Base-by-base conservation (phyloP, 2,113 vertebrate genomes). In the Miniopterus natalensis region DNA sequence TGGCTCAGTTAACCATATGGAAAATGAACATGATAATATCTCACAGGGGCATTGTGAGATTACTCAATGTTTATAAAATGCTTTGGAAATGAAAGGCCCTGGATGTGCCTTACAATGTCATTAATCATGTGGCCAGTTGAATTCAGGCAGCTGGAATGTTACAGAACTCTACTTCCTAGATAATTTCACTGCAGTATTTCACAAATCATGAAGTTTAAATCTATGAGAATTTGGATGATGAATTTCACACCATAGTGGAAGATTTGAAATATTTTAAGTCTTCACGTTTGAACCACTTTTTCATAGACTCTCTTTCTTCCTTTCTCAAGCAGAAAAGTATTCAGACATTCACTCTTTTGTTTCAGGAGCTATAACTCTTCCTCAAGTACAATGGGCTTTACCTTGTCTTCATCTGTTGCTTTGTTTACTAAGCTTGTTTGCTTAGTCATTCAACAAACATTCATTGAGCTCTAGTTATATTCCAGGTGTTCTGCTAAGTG, bases 1-100 rank as follows among this genome's bases (percentile, higher is more conserved):
- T 93, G 94, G 78, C 79, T 97, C 97, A 92, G 95, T 94, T 95
- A 97, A 95, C 97, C 94, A 97, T 92, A 97, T 93, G 95, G 97
- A 97, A 98, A 98, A 97, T 96, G 96, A 97, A 96, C 94, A 95
- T 93, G 90, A 95, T 97, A 89, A 97, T 97, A 95, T 97, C 96
- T 96, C 97, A 95, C 94, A 93, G 79, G 96, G 92, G 85, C 61
- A 97, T 57, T 83, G 81, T 91, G 83, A 84, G 88, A 97, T 96
- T 92, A 88, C 73, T 96, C 90, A 95, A 71, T 95, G 97, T 97
- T 96, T 95, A 92, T 96, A 95, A 97, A 97, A 88, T 96, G 84
- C 92, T 97, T 71, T 68, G 77, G 42, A 95, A 93, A 94, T 86
- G 78, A 90, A 96, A 94, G 88, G 20, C 73, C 36, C 3, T 94